Conservation (phyloP, 2,797 vertebrate species). For the Labroides dimidiatus region DNA sequence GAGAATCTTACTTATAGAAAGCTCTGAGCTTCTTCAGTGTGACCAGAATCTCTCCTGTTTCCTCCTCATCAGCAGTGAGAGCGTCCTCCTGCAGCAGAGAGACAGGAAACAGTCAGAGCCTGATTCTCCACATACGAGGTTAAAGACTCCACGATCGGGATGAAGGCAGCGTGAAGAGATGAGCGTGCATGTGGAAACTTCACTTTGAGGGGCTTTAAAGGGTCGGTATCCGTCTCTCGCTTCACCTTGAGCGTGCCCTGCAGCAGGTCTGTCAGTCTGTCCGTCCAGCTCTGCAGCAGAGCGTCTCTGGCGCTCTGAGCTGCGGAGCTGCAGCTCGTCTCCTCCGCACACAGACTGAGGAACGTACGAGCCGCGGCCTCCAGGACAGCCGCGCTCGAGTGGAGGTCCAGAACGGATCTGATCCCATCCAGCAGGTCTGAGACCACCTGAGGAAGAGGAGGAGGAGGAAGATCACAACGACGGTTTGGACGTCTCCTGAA, state of each 20-base stretch:
- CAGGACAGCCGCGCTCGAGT: constrained; percentile 82
- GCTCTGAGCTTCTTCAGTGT: constrained; percentile 86
- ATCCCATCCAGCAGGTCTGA: constrained; percentile 84
- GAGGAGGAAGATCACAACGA: too few relatives aligned
- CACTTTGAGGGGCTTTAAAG: too few relatives aligned
- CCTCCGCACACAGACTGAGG: constrained; percentile 82
- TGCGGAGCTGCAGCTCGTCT: constrained; percentile 66
- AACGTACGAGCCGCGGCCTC: constrained; percentile 88
- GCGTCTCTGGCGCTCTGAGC: constrained; percentile 79
- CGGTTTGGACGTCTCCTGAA: neutral
- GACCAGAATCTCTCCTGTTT: constrained; percentile 72
- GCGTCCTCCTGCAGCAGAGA: constrained; percentile 73
- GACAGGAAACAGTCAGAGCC: neutral
- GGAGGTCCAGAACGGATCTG: constrained; percentile 77
- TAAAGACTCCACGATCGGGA: too few relatives aligned
- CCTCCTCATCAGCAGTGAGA: constrained; percentile 74
- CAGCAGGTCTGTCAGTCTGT: constrained; percentile 80
- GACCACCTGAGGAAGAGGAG: constrained; percentile 76
- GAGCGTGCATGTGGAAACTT: too few relatives aligned
- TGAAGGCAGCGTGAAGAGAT: too few relatives aligned
- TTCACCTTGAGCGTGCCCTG: constrained; percentile 69
- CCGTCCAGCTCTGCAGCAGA: constrained; percentile 85
- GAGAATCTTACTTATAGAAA: constrained; percentile 89
- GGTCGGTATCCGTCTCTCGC: too few relatives aligned
- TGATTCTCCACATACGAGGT: neutral